These are phyloP conservation scores for Andricus curvator DNA, from an alignment of 2,888 invertebrate genomes.

Conservation along the genomic window DNA sequence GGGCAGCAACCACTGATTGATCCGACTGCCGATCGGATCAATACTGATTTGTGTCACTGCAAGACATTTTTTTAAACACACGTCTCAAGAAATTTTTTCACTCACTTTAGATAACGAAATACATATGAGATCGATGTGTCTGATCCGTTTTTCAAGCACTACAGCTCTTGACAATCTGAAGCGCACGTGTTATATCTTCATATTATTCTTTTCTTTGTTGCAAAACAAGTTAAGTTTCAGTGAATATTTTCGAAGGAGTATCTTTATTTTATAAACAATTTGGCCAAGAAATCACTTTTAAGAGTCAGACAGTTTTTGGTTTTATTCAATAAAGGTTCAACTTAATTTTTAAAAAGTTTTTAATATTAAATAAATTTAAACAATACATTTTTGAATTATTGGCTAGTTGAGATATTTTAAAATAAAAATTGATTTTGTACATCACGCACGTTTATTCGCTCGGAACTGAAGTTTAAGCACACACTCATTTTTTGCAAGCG, in stretches of 20 bases:
- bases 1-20: slow-evolving; percentile 5
- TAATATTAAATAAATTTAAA: neutral
- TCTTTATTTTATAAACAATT: neutral
- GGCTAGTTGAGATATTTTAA: neutral
- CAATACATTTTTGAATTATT: neutral
- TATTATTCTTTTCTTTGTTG: neutral
- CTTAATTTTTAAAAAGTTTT: neutral
- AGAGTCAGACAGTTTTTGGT: neutral
- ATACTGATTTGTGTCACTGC: slow-evolving; percentile 34
- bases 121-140: neutral
- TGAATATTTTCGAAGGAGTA: neutral
- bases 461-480: neutral
- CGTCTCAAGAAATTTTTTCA: slow-evolving; percentile 7
- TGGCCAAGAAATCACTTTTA: neutral
- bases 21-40: slow-evolving; percentile 34
- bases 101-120: slow-evolving; percentile 26
- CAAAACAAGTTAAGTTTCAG: neutral
- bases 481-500: neutral
- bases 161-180: neutral
- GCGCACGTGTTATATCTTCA: neutral
- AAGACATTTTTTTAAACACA: slow-evolving; percentile 7
- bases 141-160: slow-evolving; percentile 14
- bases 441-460: slow-evolving; percentile 33
- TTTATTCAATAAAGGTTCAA: neutral
- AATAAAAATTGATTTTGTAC: neutral